Conservation (phyloP, 92 coral and sea anemone genomes). For the Epizoanthus scotinus region DNA sequence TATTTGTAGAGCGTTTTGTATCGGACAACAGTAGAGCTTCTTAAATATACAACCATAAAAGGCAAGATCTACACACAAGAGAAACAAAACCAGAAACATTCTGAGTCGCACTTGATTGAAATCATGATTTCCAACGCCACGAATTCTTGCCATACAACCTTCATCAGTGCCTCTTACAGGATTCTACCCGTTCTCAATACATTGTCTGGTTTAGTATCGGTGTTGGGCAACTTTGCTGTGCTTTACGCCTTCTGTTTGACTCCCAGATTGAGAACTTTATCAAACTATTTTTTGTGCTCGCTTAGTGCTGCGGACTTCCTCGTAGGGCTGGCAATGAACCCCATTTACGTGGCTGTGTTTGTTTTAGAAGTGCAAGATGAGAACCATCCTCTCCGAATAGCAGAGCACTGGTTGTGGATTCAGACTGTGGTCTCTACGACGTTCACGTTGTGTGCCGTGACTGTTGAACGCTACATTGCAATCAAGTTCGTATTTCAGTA, state of each 20-base stretch:
- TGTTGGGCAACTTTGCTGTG: conserved; percentile 32
- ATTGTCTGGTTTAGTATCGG: conserved; percentile 4
- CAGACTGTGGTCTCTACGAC: conserved; percentile 74
- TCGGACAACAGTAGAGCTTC: not conserved
- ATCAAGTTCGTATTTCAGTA: conserved; percentile 56
- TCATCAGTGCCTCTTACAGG: not conserved
- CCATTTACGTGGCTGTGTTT: conserved; percentile 47
- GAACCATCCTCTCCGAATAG: conserved; percentile 37
- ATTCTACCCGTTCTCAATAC: conserved; percentile 9
- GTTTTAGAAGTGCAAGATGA: conserved; percentile 44
- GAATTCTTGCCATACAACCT: not conserved
- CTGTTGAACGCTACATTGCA: conserved; percentile 71
- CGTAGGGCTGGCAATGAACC: conserved; percentile 50
- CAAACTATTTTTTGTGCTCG: conserved; percentile 51
- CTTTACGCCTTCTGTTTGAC: conserved; percentile 43
- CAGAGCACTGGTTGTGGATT: conserved; percentile 77
- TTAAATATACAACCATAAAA: not conserved
- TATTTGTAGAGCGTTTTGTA: not conserved
- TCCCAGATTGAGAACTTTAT: conserved; percentile 40
- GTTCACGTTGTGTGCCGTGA: conserved; percentile 75
- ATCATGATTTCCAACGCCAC: not conserved
- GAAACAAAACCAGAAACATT: not conserved
- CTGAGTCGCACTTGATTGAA: not conserved
- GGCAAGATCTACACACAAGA: not conserved
- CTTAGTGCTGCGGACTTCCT: conserved; percentile 47